Percentiles rank a stretch among this genome's conserved stretches.
phyloP scores from a whole-genome alignment of 23 tunicate genomes.

The Ascidia mentula region DNA sequence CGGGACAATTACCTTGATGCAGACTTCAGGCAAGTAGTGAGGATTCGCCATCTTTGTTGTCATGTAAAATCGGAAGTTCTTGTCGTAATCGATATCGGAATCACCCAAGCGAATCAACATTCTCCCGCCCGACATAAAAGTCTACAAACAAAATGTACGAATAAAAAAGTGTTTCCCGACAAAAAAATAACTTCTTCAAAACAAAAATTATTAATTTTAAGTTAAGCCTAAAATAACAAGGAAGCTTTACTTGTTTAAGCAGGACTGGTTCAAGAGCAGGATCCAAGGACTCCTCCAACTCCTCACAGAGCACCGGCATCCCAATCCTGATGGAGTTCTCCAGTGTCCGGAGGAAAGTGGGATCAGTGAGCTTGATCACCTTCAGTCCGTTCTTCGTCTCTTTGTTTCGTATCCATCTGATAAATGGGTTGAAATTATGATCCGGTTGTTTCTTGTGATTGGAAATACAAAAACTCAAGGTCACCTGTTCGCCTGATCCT shows the following conservation, averaged over 20 bases:
- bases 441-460: not conserved
- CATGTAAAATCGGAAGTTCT: conserved; percentile 99
- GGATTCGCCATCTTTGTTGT: conserved; percentile 98
- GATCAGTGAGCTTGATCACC: conserved; percentile 89
- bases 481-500: conserved; percentile 97
- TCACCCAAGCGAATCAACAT: conserved; percentile 94
- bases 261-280: conserved; percentile 97
- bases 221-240: too few relatives aligned
- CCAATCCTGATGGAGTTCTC: conserved; percentile 96
- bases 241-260: conserved; percentile 61
- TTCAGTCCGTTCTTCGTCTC: conserved; percentile 94
- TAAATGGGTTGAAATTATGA: too few relatives aligned
- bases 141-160: conserved; percentile 38
- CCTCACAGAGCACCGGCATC: conserved; percentile 95
- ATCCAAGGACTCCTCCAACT: conserved; percentile 85
- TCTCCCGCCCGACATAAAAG: conserved; percentile 88
- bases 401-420: conserved; percentile 92
- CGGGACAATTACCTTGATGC: conserved; percentile 98
- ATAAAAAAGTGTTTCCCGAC: not conserved
- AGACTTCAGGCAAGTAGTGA: conserved; percentile 95
- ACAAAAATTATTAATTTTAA: too few relatives aligned
- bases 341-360: conserved; percentile 88
- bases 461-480: not conserved
- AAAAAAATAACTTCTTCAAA: too few relatives aligned
- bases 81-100: conserved; percentile 96